Percentiles rank a stretch among this genome's conserved stretches.
Evolutionary conservation across 2,797 vertebrate genomes (phyloP).

Genomic region (Onychomys arenicola): DNA sequence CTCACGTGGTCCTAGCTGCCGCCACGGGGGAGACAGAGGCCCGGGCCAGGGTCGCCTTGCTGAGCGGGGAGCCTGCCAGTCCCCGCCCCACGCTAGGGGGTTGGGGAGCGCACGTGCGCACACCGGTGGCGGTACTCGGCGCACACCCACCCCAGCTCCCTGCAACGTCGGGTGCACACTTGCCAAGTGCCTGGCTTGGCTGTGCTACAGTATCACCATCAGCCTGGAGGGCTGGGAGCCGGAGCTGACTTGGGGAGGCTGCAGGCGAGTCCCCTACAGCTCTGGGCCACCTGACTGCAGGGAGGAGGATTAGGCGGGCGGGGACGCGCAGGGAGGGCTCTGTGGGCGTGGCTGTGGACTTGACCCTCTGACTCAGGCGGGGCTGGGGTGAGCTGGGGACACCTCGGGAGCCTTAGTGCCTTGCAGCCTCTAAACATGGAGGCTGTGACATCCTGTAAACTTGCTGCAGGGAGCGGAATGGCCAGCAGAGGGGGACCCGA

Average conservation of each 20-base stretch:
- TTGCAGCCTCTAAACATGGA: not conserved
- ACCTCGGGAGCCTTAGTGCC: not conserved
- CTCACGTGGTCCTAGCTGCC: conserved; percentile 49
- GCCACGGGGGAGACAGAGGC: not conserved
- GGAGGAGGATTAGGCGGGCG: not conserved
- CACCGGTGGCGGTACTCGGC: not conserved
- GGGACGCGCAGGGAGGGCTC: not conserved
- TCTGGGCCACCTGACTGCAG: not conserved
- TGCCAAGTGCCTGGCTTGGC: not conserved
- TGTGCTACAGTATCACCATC: not conserved
- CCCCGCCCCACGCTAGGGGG: not conserved
- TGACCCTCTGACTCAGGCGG: conserved; percentile 65
- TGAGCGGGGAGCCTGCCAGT: not conserved
- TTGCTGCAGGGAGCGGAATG: not conserved
- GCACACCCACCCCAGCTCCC: not conserved
- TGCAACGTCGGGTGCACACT: not conserved
- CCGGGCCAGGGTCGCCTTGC: not conserved
- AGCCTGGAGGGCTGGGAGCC: not conserved
- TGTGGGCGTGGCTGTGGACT: conserved; percentile 30
- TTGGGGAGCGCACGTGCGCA: not conserved
- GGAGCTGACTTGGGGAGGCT: not conserved
- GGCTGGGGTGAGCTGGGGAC: not conserved
- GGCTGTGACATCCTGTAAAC: not conserved
- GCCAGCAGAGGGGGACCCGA: not conserved
- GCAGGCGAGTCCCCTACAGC: not conserved